Evolutionary conservation across 1,140 invertebrate genomes (phyloP).

Genomic region (Babylonia areolata): DNA sequence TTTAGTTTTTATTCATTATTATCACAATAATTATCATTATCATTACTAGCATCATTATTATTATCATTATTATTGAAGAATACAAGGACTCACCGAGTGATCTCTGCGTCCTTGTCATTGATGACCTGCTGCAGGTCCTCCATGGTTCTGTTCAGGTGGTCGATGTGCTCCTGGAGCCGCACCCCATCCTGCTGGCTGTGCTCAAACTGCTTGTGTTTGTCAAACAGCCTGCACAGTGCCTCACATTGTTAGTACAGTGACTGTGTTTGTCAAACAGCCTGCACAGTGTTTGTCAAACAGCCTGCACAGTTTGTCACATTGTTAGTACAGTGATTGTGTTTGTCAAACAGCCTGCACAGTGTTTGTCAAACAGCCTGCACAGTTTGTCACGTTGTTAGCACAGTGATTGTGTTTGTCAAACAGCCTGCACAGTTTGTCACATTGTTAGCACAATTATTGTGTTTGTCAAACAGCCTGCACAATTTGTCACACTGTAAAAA

Average conservation of each 20-base stretch:
- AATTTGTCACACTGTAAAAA: background rate
- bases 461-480: background rate
- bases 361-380: background rate
- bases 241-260: constrained; percentile 44
- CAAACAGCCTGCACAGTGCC: constrained; percentile 56
- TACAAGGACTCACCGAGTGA: constrained; percentile 53
- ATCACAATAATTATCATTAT: too few species aligned
- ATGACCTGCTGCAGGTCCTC: constrained; percentile 55
- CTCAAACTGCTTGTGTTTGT: constrained; percentile 70
- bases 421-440: background rate
- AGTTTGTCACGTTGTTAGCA: background rate
- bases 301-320: background rate
- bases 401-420: background rate
- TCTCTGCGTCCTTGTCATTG: constrained; percentile 60
- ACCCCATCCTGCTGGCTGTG: constrained; percentile 56
- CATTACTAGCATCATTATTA: too few species aligned
- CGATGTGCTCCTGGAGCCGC: constrained; percentile 57
- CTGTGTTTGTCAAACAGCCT: constrained; percentile 70
- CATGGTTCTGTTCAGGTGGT: constrained; percentile 56
- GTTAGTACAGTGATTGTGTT: too few species aligned
- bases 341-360: background rate
- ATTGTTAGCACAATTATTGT: background rate
- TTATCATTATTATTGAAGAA: too few species aligned
- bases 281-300: background rate
- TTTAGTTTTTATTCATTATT: too few species aligned